Conservation (phyloP, 1,140 invertebrate genomes). For the Zaprionus africanus region DNA sequence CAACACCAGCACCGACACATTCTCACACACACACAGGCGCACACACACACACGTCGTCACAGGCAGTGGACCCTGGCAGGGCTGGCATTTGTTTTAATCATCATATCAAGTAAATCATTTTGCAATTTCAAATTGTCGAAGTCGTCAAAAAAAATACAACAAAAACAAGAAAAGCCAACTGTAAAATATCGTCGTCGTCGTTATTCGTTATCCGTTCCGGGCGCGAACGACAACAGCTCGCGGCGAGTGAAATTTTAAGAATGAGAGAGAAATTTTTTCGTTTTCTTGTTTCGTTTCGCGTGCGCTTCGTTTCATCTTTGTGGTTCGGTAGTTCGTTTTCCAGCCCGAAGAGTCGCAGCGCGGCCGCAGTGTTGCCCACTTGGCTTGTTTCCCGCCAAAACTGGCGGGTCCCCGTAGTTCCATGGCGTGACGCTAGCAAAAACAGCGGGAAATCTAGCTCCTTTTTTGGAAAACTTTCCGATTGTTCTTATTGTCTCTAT, state of each 20-base stretch:
- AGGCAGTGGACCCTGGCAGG: background rate
- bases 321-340: conserved; percentile 26
- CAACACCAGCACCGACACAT: background rate
- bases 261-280: conserved; percentile 53
- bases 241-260: conserved; percentile 56
- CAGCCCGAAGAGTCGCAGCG: conserved; percentile 13
- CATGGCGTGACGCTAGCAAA: no score
- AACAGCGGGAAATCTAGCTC: no score
- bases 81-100: conserved; percentile 29
- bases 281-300: conserved; percentile 51
- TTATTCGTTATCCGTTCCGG: conserved; percentile 27
- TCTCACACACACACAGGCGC: conserved; percentile 22
- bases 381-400: conserved; percentile 10
- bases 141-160: conserved; percentile 33
- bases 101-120: conserved; percentile 6
- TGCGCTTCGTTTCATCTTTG: conserved; percentile 41
- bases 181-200: conserved; percentile 45
- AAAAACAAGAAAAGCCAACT: conserved; percentile 43
- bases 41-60: conserved; percentile 20
- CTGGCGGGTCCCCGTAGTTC: no score
- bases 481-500: no score
- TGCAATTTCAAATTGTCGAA: conserved; percentile 16
- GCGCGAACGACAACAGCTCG: conserved; percentile 54
- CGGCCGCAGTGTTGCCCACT: background rate
- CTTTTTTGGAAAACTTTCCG: no score